Evolutionary conservation across 2,888 invertebrate genomes (phyloP), one percentile per base, ranked within the genome.

Genomic region (Callyntrura sp.): DNA sequence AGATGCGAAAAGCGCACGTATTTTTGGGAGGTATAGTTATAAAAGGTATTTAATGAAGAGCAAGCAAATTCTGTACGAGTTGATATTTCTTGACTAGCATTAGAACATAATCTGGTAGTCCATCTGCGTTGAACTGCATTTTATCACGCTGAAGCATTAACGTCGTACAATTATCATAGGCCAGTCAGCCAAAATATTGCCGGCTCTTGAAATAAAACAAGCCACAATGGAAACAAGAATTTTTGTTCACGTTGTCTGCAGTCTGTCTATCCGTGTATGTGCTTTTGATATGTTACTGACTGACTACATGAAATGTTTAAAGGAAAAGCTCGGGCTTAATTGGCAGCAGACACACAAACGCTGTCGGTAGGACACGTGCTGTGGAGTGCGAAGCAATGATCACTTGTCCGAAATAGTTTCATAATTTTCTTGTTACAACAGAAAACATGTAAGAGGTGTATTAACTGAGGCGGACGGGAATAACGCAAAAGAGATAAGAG

Each of bases 321-420:
- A 68, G 65, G 65, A 68, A 73, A 73, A 73, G 20, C 76, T 73
- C 73, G 17, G 43, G 85, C 85, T 85, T 85, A 85, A 85, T 85
- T 85, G 85, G 76, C 85, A 85, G 73, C 85, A 85, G 73, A 73
- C 85, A 17, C 68, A 76, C 45, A 60, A 65, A 76, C 60, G 76
- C 85, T 85, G 85, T 85, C 76, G 70, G 85, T 76, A 65, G 57
- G 73, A 76, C 85, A 85, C 85, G 85, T 85, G 85, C 85, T 73
- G 73, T 76, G 57, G 84, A 73, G 85, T 85, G 85, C 76, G 85
- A 85, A 85, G 85, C 60, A 60, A 73, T 76, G 85, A 73, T 85
- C 76, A 73, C 76, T 76, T 85, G 85, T 85, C 85, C 73, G 60
- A 85, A 85, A 85, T 85, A 73, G 57, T 60, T 85, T 85, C 60